A percentile compares a stretch with the other conserved stretches of the same genome.
Evolutionary conservation across 2,888 invertebrate species (phyloP).

Genomic region (Parthenolecanium corni): DNA sequence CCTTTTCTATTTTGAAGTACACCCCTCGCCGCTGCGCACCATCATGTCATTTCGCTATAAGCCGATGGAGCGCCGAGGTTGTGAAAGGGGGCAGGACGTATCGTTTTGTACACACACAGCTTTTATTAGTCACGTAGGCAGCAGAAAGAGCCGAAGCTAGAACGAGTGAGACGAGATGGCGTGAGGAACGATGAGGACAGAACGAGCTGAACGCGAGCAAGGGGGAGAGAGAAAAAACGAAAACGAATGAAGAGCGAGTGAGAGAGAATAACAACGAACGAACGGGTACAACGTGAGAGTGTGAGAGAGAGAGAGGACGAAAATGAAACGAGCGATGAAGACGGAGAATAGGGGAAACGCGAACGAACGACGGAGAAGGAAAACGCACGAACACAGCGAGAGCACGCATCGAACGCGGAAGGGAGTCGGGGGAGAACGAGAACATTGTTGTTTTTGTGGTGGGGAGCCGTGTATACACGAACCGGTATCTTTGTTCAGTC

Average conservation of each 20-base stretch:
- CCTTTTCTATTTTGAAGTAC: conserved; percentile 19
- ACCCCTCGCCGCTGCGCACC: background rate
- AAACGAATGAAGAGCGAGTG: background rate
- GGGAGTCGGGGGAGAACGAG: conserved; percentile 12
- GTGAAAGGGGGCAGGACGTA: background rate
- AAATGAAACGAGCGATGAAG: background rate
- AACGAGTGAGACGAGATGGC: background rate
- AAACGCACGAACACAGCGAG: no score
- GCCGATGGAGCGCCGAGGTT: background rate
- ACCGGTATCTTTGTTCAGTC: conserved; percentile 26
- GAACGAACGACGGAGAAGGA: conserved; percentile 12
- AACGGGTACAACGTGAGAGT: no score
- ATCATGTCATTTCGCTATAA: background rate
- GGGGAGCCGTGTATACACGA: conserved; percentile 10
- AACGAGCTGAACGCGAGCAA: no score
- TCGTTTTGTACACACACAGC: background rate
- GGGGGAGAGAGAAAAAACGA: conserved; percentile 11
- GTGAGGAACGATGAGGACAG: background rate
- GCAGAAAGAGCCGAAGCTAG: background rate
- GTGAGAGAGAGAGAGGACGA: conserved; percentile 10
- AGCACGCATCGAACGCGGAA: no score
- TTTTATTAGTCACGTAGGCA: conserved; percentile 27
- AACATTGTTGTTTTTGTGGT: conserved; percentile 2
- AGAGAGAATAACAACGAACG: conserved; percentile 17
- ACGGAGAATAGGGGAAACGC: conserved; percentile 6